Percentiles rank a stretch among this genome's conserved stretches.
phyloP scores from a whole-genome alignment of 2,797 vertebrate species.

The Coracias cyanogaster region DNA sequence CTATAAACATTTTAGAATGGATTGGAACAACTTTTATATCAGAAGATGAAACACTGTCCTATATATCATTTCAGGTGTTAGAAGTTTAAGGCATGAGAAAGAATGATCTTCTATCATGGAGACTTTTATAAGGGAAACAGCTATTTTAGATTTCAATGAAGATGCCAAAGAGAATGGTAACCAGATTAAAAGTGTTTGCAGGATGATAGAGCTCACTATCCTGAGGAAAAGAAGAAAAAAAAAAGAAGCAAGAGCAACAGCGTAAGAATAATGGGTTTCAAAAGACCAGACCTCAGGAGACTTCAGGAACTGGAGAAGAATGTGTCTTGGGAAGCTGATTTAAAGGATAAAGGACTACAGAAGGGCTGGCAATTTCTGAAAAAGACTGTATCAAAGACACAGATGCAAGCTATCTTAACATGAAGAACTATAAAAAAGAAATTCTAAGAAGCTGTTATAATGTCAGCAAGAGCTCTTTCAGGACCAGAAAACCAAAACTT shows the following conservation, averaged over 20 bases:
- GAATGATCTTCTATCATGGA: not conserved
- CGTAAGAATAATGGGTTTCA: not conserved
- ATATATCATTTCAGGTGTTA: not conserved
- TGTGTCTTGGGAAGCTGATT: not conserved
- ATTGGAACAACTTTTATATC: not conserved
- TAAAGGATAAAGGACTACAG: not conserved
- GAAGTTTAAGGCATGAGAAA: not conserved
- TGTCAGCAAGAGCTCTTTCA: not conserved
- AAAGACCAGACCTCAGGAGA: not conserved
- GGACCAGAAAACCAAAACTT: not conserved
- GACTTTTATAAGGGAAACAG: not conserved
- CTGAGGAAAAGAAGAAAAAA: not conserved
- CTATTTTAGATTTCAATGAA: slow-evolving; percentile 18
- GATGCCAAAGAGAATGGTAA: not conserved
- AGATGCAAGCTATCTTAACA: not conserved
- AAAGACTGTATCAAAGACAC: not conserved
- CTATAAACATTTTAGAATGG: not conserved
- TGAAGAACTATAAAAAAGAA: not conserved
- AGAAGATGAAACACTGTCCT: not conserved
- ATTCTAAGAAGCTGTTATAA: not conserved
- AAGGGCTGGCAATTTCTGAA: not conserved
- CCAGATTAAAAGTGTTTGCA: not conserved
- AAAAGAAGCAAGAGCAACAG: not conserved
- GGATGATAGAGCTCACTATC: not conserved
- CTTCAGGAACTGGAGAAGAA: not conserved